Conservation (phyloP, 2,797 vertebrate genomes). For the Characodon lateralis region DNA sequence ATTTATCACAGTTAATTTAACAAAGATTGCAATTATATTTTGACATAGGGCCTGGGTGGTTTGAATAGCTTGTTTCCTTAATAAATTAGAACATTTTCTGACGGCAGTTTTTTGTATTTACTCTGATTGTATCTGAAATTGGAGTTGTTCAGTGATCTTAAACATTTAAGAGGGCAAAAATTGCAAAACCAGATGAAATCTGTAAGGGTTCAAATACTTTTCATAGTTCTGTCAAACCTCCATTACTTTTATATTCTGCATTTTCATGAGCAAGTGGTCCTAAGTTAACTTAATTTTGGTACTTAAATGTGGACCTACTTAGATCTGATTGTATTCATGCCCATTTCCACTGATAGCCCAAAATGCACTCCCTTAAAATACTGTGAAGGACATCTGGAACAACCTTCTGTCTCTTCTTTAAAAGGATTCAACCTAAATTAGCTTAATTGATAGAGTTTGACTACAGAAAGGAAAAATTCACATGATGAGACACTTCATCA, state of each 20-base stretch:
- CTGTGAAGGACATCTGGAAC: constrained; percentile 62
- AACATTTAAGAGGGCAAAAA: neutral
- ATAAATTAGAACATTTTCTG: neutral
- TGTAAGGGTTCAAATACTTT: neutral
- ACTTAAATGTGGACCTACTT: constrained; percentile 46
- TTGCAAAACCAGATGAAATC: neutral
- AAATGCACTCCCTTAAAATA: constrained; percentile 36
- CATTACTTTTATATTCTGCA: constrained; percentile 33
- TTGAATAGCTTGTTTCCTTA: neutral
- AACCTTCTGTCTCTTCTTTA: constrained; percentile 42
- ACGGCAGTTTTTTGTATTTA: neutral
- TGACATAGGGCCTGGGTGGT: neutral
- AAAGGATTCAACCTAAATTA: constrained; percentile 25
- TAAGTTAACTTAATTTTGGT: constrained; percentile 22
- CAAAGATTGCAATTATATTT: neutral
- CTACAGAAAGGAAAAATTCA: constrained; percentile 19
- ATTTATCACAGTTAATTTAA: neutral
- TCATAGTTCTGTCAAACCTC: constrained; percentile 22
- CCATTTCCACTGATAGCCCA: constrained; percentile 53
- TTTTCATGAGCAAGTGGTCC: constrained; percentile 31
- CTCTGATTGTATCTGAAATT: neutral
- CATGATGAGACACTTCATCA: constrained; percentile 34
- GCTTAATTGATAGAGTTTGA: constrained; percentile 21
- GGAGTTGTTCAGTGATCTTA: neutral
- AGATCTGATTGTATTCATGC: constrained; percentile 63